phyloP scores from a whole-genome alignment of 2,888 invertebrate species.

The Acholoe squamosa region DNA sequence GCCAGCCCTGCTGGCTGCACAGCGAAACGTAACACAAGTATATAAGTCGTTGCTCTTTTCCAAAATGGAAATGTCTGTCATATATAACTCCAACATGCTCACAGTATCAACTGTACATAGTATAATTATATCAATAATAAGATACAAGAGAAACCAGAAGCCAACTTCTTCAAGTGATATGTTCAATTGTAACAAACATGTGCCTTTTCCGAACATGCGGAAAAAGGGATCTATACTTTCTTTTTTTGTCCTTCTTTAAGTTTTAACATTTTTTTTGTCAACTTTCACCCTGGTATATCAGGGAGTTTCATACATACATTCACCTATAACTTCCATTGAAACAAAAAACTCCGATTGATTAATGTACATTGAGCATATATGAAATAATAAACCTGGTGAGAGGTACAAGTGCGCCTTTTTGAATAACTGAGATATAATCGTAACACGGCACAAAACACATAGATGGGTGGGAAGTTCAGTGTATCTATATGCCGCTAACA shows the following conservation, averaged over 20 bases:
- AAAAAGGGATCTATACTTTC: not conserved
- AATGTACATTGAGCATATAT: slow-evolving; percentile 57
- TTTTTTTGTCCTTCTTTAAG: not conserved
- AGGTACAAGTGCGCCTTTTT: slow-evolving; percentile 35
- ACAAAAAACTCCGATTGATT: slow-evolving; percentile 52
- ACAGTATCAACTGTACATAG: slow-evolving; percentile 31
- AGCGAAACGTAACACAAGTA: slow-evolving; percentile 22
- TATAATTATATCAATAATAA: slow-evolving; percentile 37
- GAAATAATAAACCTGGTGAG: slow-evolving; percentile 5
- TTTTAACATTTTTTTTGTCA: slow-evolving; percentile 26
- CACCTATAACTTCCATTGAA: slow-evolving; percentile 59
- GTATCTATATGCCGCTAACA: not conserved
- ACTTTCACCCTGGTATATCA: not conserved
- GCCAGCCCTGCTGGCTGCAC: not conserved
- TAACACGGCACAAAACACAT: not conserved
- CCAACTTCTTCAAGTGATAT: slow-evolving; percentile 27
- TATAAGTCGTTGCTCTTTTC: slow-evolving; percentile 27
- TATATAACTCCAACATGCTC: slow-evolving; percentile 40
- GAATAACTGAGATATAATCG: not conserved
- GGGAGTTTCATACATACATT: not conserved
- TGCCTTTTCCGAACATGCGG: slow-evolving; percentile 24
- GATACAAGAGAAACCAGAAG: slow-evolving; percentile 34
- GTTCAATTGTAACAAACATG: slow-evolving; percentile 49
- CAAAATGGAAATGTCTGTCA: slow-evolving; percentile 48
- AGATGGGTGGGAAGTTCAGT: slow-evolving; percentile 25